phyloP scores from a whole-genome alignment of 2,113 vertebrate species.

The Lamprologus sp. region DNA sequence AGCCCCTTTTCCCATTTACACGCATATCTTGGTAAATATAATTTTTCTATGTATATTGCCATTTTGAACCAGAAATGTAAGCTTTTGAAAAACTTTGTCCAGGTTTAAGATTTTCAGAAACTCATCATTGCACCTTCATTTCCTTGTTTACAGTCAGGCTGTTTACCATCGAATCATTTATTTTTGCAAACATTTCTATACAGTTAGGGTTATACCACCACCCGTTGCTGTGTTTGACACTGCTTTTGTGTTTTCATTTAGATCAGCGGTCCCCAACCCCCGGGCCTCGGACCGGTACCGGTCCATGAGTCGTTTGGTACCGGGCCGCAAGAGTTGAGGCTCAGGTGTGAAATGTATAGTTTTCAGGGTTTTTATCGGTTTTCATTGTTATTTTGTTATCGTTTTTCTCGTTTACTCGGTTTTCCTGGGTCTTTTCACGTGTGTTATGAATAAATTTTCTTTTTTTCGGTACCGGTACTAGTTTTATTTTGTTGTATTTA shows the following conservation, averaged over 20 bases:
- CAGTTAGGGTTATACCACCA: not conserved
- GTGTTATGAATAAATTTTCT: accelerated
- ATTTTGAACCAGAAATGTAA: not conserved
- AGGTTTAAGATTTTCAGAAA: not conserved
- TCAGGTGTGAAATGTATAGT: too few species aligned
- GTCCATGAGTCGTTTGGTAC: too few species aligned
- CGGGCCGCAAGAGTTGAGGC: accelerated
- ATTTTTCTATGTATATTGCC: not conserved
- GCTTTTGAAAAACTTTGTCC: not conserved
- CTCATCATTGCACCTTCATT: not conserved
- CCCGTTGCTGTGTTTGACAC: not conserved
- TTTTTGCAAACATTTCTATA: not conserved
- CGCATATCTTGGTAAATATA: accelerated
- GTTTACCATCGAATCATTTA: not conserved
- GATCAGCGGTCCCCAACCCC: too few species aligned
- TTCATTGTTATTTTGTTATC: too few species aligned
- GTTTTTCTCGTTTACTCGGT: too few species aligned
- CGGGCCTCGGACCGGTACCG: accelerated
- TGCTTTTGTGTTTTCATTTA: not conserved
- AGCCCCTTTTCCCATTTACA: not conserved
- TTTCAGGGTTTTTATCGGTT: too few species aligned
- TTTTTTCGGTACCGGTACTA: too few species aligned
- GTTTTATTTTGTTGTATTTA: too few species aligned
- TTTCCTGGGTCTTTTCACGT: too few species aligned
- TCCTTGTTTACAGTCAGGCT: not conserved